These are phyloP conservation scores for Thunnus albacares DNA, from an alignment of 2,797 vertebrate species.

Conservation along the genomic window DNA sequence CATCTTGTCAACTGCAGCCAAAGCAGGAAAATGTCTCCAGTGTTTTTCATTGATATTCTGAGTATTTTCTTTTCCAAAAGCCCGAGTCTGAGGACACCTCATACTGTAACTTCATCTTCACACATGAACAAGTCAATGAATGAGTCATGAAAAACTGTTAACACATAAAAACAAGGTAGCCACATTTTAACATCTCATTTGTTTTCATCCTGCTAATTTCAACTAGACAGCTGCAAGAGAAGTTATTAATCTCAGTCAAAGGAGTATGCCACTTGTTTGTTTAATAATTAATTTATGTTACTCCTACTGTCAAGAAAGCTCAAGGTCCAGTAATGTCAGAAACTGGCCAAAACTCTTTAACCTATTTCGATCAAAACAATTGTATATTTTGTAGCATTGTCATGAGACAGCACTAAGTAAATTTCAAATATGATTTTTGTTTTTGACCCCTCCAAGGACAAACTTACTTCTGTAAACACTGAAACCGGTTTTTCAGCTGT, in stretches of 20 bases:
- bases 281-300: background rate
- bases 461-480: conserved; percentile 49
- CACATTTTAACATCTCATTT: background rate
- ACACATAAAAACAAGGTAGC: background rate
- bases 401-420: background rate
- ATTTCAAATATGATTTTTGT: background rate
- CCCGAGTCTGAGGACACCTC: background rate
- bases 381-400: background rate
- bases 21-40: conserved; percentile 34
- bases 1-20: conserved; percentile 50
- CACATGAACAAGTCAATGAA: background rate
- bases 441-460: conserved; percentile 21
- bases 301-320: background rate
- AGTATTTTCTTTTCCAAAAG: conserved; percentile 3
- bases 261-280: background rate
- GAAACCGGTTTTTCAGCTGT: conserved; percentile 52
- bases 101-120: background rate
- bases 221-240: background rate
- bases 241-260: background rate
- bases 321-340: background rate
- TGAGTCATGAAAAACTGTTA: background rate
- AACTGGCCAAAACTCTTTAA: background rate
- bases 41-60: conserved; percentile 42
- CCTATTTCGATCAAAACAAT: too few relatives aligned
- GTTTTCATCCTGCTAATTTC: background rate